Evolutionary conservation across 2,113 vertebrate genomes (phyloP), one percentile per base, ranked within the genome.

Genomic region (Dasypus novemcinctus): DNA sequence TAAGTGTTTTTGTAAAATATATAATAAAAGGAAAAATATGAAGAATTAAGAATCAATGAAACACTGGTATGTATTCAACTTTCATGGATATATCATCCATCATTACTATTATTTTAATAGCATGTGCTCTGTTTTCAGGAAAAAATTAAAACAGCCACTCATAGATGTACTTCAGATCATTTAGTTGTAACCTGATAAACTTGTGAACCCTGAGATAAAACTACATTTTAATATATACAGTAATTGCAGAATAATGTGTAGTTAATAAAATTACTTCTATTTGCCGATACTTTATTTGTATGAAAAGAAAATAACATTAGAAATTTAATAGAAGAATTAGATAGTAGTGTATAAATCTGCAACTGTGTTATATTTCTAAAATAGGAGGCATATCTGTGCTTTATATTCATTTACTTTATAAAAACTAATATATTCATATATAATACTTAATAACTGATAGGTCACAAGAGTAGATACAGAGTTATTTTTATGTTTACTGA

Each of bases 401-500:
- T 68, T 90, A 86, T 13, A 52, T 68, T 1, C 17, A 90, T 71
- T 36, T 74, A 98, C 69, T 87, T 36, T 64, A 59, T 63, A 52
- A 52, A 85, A 97, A 96, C 88, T 93, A 87, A 68, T 54, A 9
- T 31, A 96, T 63, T 93, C 20, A 66, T 72, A 38, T 69, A 91
- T 64, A 75, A 18, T 94, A 86, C 85, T 33, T 27, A 89, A 93
- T 96, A 90, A 94, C 90, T 63, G 17, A 38, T 94, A 89, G 72
- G 80, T 97, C 17, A 75, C 33, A 9, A 89, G 97, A 63, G 11
- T 93, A 14, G 59, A 89, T 25, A 76, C 5, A 2, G 82, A 89
- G 68, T 96, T 94, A 66, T 93, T 21, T 96, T 94, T 23, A 75
- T 88, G 94, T n/a, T 95, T 31, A 93, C 2, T 92, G 33, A 64